Base-by-base conservation (phyloP, 2,888 invertebrate genomes). In the Cantharis lateralis region DNA sequence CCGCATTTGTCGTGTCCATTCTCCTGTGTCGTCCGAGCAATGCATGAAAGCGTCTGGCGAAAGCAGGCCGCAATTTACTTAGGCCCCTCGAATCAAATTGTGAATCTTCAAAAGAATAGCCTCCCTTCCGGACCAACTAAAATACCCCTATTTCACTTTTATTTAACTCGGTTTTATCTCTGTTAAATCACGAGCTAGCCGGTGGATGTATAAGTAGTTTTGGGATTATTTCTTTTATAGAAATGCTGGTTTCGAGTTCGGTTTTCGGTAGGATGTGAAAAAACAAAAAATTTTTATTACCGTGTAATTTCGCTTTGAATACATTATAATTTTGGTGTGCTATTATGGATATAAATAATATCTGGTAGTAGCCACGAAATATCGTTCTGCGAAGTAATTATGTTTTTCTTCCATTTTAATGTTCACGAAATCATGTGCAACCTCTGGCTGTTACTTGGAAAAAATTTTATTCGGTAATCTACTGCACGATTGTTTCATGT, bases 21-120 rank as follows among this genome's bases (percentile, higher is more conserved):
- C 79, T 79, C 62, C 73, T 75, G 73, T 71, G 66, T 77, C 74
- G 78, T 70, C 63, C 76, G 70, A 68, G 71, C 74, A 75, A 80
- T 79, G 81, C 79, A 82, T 82, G 83, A 84, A 84, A 84, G 82
- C 84, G 83, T 82, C 82, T 82, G 84, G 81, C 79, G 82, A 84
- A 84, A 85, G 84, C 84, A 86, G 85, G 84, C 87, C 88, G 87
- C 88, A 88, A 88, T 88, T 88, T 88, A 88, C 87, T 88, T 88
- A 88, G 87, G 84, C 83, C 84, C 81, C 80, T 82, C 79, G 86
- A 87, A 87, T 87, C 85, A 86, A 88, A 88, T 88, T 87, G 87
- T 84, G 85, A 85, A 86, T 86, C 87, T 87, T 87, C 87, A 88
- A 87, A 87, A 86, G 87, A 84, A 86, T 84, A 80, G 81, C 78